Evolutionary conservation across 2,797 vertebrate genomes (phyloP).

Genomic region (Anguilla pacifica): DNA sequence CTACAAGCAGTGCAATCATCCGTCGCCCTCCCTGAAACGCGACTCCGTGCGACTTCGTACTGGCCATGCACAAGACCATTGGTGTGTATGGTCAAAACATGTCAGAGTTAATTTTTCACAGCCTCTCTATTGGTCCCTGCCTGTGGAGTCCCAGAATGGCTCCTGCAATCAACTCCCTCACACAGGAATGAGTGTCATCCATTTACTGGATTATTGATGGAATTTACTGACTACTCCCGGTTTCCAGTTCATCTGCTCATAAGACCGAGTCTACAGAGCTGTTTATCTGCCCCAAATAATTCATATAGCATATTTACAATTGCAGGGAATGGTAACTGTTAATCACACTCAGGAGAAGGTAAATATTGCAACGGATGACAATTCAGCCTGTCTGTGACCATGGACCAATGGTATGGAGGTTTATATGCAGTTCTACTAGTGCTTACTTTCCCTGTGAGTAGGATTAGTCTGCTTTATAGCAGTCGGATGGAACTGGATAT

Average conservation of each 20-base stretch:
- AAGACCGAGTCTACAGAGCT: background rate
- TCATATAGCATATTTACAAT: background rate
- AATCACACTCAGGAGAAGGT: no score
- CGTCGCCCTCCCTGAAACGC: background rate
- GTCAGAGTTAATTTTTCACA: background rate
- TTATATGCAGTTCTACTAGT: no score
- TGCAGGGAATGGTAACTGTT: background rate
- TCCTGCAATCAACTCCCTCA: background rate
- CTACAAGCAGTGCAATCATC: background rate
- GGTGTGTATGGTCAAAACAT: background rate
- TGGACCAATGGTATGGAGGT: no score
- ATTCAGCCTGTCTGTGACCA: no score
- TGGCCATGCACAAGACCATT: background rate
- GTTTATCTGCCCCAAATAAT: background rate
- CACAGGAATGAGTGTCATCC: background rate
- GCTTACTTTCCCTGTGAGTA: no score
- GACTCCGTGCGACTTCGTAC: background rate
- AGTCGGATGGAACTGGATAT: no score
- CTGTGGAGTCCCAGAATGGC: background rate
- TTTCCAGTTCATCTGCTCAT: background rate
- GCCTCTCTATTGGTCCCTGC: background rate
- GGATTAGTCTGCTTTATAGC: no score
- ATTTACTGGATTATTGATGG: slow-evolving; percentile 6
- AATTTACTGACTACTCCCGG: background rate
- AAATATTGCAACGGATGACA: no score